Evolutionary conservation across 2,888 invertebrate genomes (phyloP), one percentile per base, ranked within the genome.

Genomic region (Oligia latruncula): DNA sequence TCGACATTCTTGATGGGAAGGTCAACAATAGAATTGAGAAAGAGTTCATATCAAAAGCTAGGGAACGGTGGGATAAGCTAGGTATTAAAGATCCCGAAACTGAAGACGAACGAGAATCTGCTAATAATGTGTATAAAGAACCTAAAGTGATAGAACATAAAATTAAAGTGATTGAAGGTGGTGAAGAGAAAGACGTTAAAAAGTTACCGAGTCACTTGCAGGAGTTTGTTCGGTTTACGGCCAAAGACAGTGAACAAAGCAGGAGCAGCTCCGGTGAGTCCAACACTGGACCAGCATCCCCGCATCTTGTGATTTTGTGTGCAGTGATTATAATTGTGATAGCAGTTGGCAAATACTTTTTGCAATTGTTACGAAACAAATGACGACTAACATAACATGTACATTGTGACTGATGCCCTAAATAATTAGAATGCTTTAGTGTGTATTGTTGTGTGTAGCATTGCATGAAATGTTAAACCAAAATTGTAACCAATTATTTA

Each of bases 31-130:
- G 95, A 80, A 97, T 98, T 29, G 98, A 98, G 90, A 97, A 97
- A 87, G 98, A 98, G 92, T 98, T 98, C 90, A 98, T 98, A 93
- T 97, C 97, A 58, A 98, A 97, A 90, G 98, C 98, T 71, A 98
- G 97, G 89, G 97, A 98, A 91, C 97, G 98, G 49, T 97, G 98
- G 95, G 97, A 97, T 80, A 98, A 98, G 93, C 96, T 98, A 84
- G 97, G 98, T 20, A 97, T 98, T 89, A 97, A 97, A 80, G 98
- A 98, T 92, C 97, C 97, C 49, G 97, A 97, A 89, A 97, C 97
- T 88, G 97, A 97, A 91, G 97, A 97, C 86, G 97, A 97, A 86
- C 96, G 94, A 62, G 97, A 96, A 62, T 90, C 86, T 74, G 89
- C 81, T 68, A 94, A 90, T 80, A 93, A 94, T 78, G 88, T 95